Evolutionary conservation across 2,888 invertebrate genomes (phyloP).

Genomic region (Lasioglossum vierecki): DNA sequence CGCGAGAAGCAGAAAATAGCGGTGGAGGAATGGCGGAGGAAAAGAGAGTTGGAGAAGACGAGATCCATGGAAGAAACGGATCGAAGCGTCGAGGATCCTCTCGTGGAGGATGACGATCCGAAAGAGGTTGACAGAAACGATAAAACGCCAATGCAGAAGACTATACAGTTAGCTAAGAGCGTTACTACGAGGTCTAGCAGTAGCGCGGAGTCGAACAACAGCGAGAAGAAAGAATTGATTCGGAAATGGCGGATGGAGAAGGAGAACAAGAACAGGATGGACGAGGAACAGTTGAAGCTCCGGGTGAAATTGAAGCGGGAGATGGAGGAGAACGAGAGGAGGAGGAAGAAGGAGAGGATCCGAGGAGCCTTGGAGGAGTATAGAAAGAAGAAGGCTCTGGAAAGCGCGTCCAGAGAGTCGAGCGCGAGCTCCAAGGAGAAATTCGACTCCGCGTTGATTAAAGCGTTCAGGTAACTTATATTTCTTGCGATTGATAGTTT

Average conservation of each 20-base stretch:
- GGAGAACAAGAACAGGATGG: conserved; percentile 69
- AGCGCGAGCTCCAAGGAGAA: conserved; percentile 31
- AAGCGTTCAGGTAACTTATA: conserved; percentile 73
- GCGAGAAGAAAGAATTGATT: conserved; percentile 74
- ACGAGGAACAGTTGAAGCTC: conserved; percentile 71
- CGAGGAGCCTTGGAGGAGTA: conserved; percentile 66
- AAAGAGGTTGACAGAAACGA: not conserved
- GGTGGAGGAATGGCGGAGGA: conserved; percentile 83
- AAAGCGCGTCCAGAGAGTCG: conserved; percentile 31
- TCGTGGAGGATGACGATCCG: not conserved
- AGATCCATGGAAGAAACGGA: conserved; percentile 31
- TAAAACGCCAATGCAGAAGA: not conserved
- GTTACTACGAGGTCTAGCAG: conserved; percentile 13
- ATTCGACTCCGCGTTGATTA: conserved; percentile 62
- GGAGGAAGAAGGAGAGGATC: conserved; percentile 57
- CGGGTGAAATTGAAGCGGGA: conserved; percentile 59
- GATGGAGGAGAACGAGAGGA: conserved; percentile 68
- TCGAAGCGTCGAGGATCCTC: not conserved
- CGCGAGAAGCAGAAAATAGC: conserved; percentile 83
- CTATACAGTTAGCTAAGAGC: not conserved
- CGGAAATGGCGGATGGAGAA: conserved; percentile 76
- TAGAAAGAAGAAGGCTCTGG: conserved; percentile 66
- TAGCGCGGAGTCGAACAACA: conserved; percentile 21
- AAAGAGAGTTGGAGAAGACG: conserved; percentile 69
- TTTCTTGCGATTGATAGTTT: not conserved